A percentile compares a stretch with the other conserved stretches of the same genome.
Conservation (phyloP, 2,888 invertebrate genomes). For the Eupsilia transversa region DNA sequence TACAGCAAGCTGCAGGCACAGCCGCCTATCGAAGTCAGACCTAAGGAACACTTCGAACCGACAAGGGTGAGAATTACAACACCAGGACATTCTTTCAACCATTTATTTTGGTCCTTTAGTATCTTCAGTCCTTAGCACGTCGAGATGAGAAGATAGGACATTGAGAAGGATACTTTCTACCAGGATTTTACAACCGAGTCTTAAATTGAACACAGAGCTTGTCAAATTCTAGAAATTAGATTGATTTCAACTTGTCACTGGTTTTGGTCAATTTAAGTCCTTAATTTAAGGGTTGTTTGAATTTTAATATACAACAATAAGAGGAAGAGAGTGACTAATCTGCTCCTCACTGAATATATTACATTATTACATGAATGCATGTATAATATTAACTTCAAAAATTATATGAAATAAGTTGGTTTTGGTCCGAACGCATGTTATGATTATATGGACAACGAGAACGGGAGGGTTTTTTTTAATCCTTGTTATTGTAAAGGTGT, state of each 20-base stretch:
- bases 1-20: conserved; percentile 94
- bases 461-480: conserved; percentile 1
- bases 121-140: background rate
- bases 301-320: conserved; percentile 32
- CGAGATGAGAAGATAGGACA: background rate
- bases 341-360: conserved; percentile 41
- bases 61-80: conserved; percentile 92
- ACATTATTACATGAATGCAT: conserved; percentile 47
- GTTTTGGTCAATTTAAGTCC: conserved; percentile 24
- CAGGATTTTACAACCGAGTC: conserved; percentile 11
- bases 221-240: background rate
- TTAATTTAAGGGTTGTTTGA: conserved; percentile 27
- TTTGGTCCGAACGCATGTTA: conserved; percentile 51
- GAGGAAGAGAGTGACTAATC: conserved; percentile 42
- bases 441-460: conserved; percentile 6
- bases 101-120: background rate
- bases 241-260: background rate
- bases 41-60: conserved; percentile 94
- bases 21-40: conserved; percentile 92
- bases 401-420: conserved; percentile 34
- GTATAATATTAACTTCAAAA: conserved; percentile 27
- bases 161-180: background rate
- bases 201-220: background rate
- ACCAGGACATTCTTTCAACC: background rate
- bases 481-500: background rate